Percentiles rank a stretch among this genome's conserved stretches.
phyloP scores from a whole-genome alignment of 1,140 invertebrate genomes.

The Fopius arisanus region DNA sequence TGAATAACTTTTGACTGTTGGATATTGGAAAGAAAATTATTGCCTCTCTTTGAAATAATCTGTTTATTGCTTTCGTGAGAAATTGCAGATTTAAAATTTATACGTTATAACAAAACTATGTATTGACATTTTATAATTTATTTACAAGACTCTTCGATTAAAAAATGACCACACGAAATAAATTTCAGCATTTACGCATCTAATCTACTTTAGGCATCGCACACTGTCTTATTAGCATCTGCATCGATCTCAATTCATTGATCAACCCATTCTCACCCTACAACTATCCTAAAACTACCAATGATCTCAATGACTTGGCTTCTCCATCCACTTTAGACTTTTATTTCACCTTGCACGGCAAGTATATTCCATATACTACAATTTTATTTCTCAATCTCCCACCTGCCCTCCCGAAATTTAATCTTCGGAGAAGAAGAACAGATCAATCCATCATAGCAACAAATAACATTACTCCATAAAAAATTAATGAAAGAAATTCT shows the following conservation, averaged over 20 bases:
- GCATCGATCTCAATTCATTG: not conserved
- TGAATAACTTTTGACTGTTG: too few relatives aligned
- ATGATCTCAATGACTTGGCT: conserved; percentile 14
- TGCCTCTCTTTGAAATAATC: not conserved
- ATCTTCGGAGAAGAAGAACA: not conserved
- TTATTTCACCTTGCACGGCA: conserved; percentile 49
- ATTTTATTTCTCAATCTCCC: not conserved
- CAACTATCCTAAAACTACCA: not conserved
- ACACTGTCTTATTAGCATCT: not conserved
- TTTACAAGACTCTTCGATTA: not conserved
- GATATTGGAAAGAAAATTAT: not conserved
- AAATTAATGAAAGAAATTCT: conserved; percentile 37
- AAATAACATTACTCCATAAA: conserved; percentile 47
- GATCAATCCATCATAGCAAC: not conserved
- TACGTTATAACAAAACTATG: conserved; percentile 15
- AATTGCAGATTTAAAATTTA: not conserved
- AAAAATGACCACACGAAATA: not conserved
- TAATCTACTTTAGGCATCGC: conserved; percentile 1
- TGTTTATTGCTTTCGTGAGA: not conserved
- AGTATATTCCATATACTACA: conserved; percentile 36
- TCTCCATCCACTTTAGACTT: conserved; percentile 5
- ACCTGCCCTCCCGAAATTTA: not conserved
- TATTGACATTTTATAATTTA: not conserved
- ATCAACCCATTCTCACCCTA: conserved; percentile 15
- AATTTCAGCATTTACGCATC: not conserved